Evolutionary conservation across 2,888 invertebrate genomes (phyloP).

Genomic region (Heliconius ethilla): DNA sequence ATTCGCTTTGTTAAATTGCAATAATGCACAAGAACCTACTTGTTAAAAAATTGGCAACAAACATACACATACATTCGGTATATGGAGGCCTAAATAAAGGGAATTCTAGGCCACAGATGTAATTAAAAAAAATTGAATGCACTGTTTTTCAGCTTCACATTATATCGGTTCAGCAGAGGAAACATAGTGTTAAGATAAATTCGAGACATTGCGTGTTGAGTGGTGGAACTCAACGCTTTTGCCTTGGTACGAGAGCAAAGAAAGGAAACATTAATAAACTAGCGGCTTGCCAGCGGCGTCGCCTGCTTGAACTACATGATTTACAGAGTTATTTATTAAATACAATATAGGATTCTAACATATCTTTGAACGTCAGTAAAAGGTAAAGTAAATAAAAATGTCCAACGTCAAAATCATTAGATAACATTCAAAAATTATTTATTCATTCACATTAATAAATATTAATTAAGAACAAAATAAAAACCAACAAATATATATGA

Average conservation of each 20-base stretch:
- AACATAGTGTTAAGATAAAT: too few species aligned
- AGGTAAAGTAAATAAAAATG: background rate
- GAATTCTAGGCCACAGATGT: background rate
- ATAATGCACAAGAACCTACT: conserved; percentile 29
- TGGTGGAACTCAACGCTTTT: background rate
- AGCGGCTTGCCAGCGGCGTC: too few species aligned
- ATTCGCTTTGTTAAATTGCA: conserved; percentile 37
- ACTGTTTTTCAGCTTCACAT: too few species aligned
- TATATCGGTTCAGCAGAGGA: too few species aligned
- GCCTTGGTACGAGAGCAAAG: background rate
- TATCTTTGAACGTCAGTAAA: too few species aligned
- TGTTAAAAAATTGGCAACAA: conserved; percentile 5
- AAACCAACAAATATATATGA: background rate
- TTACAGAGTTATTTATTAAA: too few species aligned
- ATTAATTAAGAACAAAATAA: background rate
- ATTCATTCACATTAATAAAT: background rate
- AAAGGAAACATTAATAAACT: background rate
- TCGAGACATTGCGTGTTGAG: too few species aligned
- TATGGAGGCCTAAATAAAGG: conserved; percentile 1
- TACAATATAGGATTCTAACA: too few species aligned
- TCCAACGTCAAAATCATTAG: background rate
- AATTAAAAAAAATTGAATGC: background rate
- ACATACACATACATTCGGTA: background rate
- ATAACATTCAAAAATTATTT: background rate
- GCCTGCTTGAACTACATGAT: too few species aligned